Conservation (phyloP, 2,797 vertebrate genomes). For the Tragelaphus eurycerus region DNA sequence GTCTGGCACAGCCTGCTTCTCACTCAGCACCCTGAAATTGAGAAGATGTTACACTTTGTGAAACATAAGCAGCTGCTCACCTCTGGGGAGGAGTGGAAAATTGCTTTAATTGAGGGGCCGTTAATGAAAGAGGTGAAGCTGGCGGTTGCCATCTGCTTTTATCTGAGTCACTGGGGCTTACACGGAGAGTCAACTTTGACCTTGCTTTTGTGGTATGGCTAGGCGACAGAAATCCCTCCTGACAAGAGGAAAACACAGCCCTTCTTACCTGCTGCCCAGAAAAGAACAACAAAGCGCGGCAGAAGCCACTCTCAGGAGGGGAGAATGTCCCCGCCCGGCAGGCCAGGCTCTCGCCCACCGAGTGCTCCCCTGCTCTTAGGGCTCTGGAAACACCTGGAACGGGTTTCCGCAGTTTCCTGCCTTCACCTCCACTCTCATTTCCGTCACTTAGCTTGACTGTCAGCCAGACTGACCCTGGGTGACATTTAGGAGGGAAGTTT, state of each 20-base stretch:
- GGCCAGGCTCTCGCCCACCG: too few relatives aligned
- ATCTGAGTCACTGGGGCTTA: conserved; percentile 39
- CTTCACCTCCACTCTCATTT: background rate
- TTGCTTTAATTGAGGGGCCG: conserved; percentile 73
- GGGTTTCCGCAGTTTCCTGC: background rate
- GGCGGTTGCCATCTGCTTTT: conserved; percentile 57
- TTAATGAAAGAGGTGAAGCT: conserved; percentile 69
- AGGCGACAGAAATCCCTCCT: conserved; percentile 24
- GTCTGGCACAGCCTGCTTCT: conserved; percentile 42
- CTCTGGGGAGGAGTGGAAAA: conserved; percentile 66
- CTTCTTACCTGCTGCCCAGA: background rate
- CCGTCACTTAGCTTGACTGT: background rate
- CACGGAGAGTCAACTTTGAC: conserved; percentile 59
- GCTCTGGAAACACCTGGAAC: too few relatives aligned
- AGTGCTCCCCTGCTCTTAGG: too few relatives aligned
- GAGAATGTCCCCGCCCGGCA: background rate
- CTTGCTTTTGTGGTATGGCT: conserved; percentile 54
- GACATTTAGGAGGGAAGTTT: background rate
- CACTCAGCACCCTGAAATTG: conserved; percentile 78
- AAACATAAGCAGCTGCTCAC: conserved; percentile 59
- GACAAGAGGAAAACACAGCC: background rate
- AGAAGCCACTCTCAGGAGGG: background rate
- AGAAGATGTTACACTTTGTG: conserved; percentile 65
- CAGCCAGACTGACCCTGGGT: background rate
- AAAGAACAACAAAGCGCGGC: background rate